phyloP scores from a whole-genome alignment of 2,113 vertebrate species.

The Phalacrocorax aristotelis region DNA sequence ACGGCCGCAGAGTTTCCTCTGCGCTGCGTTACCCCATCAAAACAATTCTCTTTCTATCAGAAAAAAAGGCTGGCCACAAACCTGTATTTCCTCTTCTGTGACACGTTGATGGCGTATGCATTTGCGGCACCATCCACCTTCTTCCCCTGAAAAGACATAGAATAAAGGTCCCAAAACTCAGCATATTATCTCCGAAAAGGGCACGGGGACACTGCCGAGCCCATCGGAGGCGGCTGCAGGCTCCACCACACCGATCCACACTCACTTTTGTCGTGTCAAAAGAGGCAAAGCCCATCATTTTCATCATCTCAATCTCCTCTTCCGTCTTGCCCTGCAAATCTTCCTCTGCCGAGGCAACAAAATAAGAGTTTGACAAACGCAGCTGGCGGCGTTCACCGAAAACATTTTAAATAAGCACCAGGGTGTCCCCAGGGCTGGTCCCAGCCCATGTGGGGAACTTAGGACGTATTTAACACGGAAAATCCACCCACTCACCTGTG shows the following conservation, averaged over 20 bases:
- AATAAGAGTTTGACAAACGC: fast-evolving
- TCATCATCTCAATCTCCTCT: conserved; percentile 99
- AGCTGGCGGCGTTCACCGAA: fast-evolving
- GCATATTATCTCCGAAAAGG: fast-evolving
- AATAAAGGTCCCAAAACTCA: neutral
- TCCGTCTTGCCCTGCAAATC: conserved; percentile 95
- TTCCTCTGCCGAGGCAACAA: conserved; percentile 77
- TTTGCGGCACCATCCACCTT: conserved; percentile 88
- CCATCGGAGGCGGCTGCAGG: fast-evolving
- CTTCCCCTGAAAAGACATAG: conserved; percentile 80
- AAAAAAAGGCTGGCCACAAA: conserved; percentile 29
- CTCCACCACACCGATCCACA: fast-evolving
- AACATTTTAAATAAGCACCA: neutral
- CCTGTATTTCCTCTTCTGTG: conserved; percentile 98
- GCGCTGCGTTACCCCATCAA: neutral
- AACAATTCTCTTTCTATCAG: neutral
- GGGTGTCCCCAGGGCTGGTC: too few species aligned
- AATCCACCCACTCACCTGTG: conserved; percentile 76
- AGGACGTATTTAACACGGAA: fast-evolving
- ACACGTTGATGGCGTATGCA: conserved; percentile 90
- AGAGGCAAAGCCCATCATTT: conserved; percentile 89
- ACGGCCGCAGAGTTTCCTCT: neutral
- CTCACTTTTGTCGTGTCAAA: conserved; percentile 92
- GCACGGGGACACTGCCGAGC: fast-evolving
- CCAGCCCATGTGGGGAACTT: fast-evolving